Base-by-base conservation (phyloP, 2,797 vertebrate genomes). In the Heliangelus exortis region DNA sequence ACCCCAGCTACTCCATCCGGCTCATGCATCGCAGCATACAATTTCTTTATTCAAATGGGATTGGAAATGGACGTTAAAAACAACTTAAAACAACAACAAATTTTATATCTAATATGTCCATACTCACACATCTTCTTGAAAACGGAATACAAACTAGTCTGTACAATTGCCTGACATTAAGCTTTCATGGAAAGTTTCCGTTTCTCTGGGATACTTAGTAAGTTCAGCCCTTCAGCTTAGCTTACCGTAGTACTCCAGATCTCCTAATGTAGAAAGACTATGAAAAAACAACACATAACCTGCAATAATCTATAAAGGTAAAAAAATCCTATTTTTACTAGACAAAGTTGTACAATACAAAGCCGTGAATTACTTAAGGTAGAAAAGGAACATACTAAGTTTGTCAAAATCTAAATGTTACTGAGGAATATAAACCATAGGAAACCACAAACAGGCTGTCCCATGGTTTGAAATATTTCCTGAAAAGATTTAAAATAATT, bases 1-100 rank as follows among this genome's bases (percentile, higher is more conserved):
- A 99, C 99, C 7, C 99, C 99, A 45, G 98, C 98, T 73, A 99
- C 99, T 12, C 99, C 99, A 77, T 99, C 99, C 6, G 99, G 99
- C 95, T 99, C 99, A 5, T 99, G 99, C 99, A 99, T 99, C 29
- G 99, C 99, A 48, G 99, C 99, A 43, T 99, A 99, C 87, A 99
- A 79, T 95, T 98, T 98, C 98, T 98, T 84, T 45, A 57, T 85
- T 71, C 73, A 90, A 57, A 66, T 4, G 95, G 6, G 91, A 95
- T 26, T 55, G 39, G 39, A 90, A 88, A 81, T 3, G 15, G 41
- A 87, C 68, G 33, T 87, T 39, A 74, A 67, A 84, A 84, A 23
- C 25, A 87, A 39, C 28, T 45, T 10, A 53, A 50, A 14, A 66
- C 31, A 66, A n/a, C 5, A 55, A 16, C 1, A 22, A 20, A 22